Conservation (phyloP, 2,113 vertebrate species). For the Cichladusa arquata region DNA sequence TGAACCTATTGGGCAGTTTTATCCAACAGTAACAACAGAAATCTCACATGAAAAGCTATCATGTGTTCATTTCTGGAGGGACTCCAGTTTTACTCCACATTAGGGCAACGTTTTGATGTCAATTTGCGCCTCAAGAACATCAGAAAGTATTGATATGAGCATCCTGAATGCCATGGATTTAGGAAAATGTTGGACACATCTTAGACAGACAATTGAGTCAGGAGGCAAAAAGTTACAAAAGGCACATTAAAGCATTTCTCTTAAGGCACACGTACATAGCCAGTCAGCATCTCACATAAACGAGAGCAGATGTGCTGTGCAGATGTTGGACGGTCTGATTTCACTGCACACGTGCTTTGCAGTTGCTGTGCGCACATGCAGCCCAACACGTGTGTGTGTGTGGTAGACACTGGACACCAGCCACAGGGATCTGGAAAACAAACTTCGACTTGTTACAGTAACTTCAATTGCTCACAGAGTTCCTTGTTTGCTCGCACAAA, state of each 20-base stretch:
- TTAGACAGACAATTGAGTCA: not conserved
- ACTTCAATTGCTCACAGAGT: not conserved
- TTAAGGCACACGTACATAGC: not conserved
- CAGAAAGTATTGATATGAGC: not conserved
- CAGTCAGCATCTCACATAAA: not conserved
- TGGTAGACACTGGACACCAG: not conserved
- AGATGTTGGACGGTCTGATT: not conserved
- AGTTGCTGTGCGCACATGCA: not conserved
- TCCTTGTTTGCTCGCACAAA: not conserved
- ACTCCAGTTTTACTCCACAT: not conserved
- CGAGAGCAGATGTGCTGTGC: not conserved
- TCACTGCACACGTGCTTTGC: not conserved
- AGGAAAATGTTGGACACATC: not conserved
- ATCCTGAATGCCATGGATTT: not conserved
- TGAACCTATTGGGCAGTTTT: not conserved
- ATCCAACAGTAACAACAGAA: not conserved
- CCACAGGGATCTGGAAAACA: not conserved
- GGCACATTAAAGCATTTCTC: not conserved
- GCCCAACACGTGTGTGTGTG: not conserved
- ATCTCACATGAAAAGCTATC: not conserved
- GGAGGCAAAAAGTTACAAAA: not conserved
- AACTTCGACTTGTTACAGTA: conserved; percentile 2
- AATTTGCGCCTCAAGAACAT: not conserved
- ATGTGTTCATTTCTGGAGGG: not conserved
- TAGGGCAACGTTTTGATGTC: not conserved